Base-by-base conservation (phyloP, 2,797 vertebrate species). In the Knipowitschia caucasica region DNA sequence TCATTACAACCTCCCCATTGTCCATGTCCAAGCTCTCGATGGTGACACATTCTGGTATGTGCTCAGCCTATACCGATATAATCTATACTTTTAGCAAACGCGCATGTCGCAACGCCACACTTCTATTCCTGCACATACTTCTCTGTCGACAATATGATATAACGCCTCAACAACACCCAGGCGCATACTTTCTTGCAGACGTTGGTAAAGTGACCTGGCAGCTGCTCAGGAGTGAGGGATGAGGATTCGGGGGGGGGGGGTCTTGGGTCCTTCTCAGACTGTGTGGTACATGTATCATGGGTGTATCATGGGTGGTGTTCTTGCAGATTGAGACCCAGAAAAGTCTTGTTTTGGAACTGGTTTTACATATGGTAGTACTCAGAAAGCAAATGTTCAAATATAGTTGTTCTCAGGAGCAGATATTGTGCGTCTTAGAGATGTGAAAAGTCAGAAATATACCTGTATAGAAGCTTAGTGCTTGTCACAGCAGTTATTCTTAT, bases 201-300 rank as follows among this genome's bases (percentile, higher is more conserved):
- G 42, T 70, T 63, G 12, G 51, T 70, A 70, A 75, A 67, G 64
- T 69, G 77, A 83, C 79, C 80, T 80, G 78, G 76, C 82, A 88
- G 82, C 70, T 84, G 81, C 75, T 62, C 62, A 71, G 78, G 77
- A 85, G 74, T 45, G 33, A 44, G 47, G 23, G 31, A 5, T 45
- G 36, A 30, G 30, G 7, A 17, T 20, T 11, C 12, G 14, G 47
- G n/a, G 31, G 35, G 21, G 2, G 1, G 45, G 18, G 11, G 29
- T 31, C 15, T 47, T 21, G 45, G 42, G 53, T n/a, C n/a, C n/a
- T n/a, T n/a, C n/a, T n/a, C n/a, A n/a, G n/a, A n/a, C n/a, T n/a
- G n/a, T n/a, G n/a, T n/a, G n/a, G n/a, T n/a, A n/a, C n/a, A n/a
- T n/a, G n/a, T n/a, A n/a, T n/a, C n/a, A n/a, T n/a, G n/a, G n/a